Conservation (phyloP, 2,797 vertebrate genomes). For the Propithecus perrieri region DNA sequence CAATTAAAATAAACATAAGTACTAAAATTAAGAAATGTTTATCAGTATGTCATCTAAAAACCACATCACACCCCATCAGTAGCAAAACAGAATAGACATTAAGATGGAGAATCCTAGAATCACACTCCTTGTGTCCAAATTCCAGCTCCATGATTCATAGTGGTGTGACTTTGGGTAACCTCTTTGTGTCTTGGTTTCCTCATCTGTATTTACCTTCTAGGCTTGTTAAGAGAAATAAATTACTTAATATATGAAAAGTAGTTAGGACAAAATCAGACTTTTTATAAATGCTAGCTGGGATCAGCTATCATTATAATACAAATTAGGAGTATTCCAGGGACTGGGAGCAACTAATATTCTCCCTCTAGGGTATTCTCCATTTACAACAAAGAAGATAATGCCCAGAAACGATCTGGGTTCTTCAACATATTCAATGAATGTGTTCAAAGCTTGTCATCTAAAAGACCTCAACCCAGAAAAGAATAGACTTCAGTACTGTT, state of each 20-base stretch:
- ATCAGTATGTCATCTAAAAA: background rate
- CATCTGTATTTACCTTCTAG: background rate
- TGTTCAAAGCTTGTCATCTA: background rate
- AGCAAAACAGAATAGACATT: background rate
- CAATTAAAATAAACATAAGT: background rate
- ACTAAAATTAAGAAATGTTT: background rate
- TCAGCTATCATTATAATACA: background rate
- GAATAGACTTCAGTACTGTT: background rate
- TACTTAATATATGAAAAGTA: background rate
- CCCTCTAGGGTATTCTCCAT: background rate
- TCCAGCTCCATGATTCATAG: background rate
- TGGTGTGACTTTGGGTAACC: background rate
- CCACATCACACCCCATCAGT: rapidly evolving
- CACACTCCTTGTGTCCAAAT: background rate
- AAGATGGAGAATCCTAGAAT: background rate
- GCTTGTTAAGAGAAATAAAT: background rate
- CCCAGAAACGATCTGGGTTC: background rate
- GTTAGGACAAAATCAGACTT: background rate
- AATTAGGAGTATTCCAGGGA: background rate
- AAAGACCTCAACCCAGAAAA: background rate
- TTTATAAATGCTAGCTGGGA: background rate
- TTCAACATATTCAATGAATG: background rate
- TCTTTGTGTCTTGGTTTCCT: background rate
- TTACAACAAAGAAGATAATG: background rate
- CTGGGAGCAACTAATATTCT: background rate